A percentile compares a stretch with the other conserved stretches of the same genome.
Evolutionary conservation across 2,888 invertebrate genomes (phyloP).

Genomic region (Drosophila neotestacea): DNA sequence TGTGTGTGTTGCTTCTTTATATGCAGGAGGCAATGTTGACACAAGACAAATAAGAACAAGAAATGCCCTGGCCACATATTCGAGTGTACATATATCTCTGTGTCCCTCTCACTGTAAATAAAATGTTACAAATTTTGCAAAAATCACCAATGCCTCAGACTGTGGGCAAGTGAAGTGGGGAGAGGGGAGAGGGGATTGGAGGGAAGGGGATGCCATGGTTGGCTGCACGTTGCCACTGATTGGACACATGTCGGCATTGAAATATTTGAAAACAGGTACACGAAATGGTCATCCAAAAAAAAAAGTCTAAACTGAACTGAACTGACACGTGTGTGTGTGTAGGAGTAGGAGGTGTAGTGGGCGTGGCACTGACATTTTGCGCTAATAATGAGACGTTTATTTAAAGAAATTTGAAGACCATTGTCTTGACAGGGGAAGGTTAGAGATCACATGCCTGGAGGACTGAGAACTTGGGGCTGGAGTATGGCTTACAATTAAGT

Average conservation of each 20-base stretch:
- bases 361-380: constrained; percentile 52
- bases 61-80: constrained; percentile 12
- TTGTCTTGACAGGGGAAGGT: constrained; percentile 21
- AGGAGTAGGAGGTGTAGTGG: constrained; percentile 10
- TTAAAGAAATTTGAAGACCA: constrained; percentile 63
- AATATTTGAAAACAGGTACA: constrained; percentile 63
- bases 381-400: constrained; percentile 77
- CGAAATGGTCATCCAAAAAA: constrained; percentile 43
- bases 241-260: constrained; percentile 76
- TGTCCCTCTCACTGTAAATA: constrained; percentile 66
- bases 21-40: constrained; percentile 75
- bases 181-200: not conserved
- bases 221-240: constrained; percentile 75
- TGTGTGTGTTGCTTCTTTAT: constrained; percentile 57
- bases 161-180: not conserved
- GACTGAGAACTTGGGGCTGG: not conserved
- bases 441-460: not conserved
- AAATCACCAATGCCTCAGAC: constrained; percentile 25
- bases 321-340: constrained; percentile 41
- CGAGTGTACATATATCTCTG: constrained; percentile 27
- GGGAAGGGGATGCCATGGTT: constrained; percentile 46
- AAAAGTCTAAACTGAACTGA: constrained; percentile 7
- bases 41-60: constrained; percentile 66
- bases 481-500: not conserved
- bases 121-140: constrained; percentile 76